Evolutionary conservation across 2,113 vertebrate genomes (phyloP).

Genomic region (Vidua chalybeata): DNA sequence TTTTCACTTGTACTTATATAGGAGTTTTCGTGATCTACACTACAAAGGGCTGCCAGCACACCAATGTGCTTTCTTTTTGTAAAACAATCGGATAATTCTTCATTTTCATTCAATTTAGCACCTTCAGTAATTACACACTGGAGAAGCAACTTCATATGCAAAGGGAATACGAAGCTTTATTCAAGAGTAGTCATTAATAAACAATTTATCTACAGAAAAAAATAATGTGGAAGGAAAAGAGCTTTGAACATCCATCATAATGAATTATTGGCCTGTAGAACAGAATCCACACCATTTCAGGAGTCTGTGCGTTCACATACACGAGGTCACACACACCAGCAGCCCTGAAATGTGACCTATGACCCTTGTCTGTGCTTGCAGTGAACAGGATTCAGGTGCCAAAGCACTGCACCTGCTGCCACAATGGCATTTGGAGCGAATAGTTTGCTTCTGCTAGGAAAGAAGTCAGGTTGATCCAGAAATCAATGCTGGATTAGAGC

Average conservation of each 20-base stretch:
- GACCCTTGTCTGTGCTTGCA: neutral
- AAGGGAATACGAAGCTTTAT: neutral
- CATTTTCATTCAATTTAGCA: neutral
- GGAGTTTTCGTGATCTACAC: neutral
- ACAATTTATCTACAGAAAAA: neutral
- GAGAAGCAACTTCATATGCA: neutral
- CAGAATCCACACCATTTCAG: neutral
- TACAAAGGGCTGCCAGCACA: neutral
- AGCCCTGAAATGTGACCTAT: neutral
- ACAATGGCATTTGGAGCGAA: neutral
- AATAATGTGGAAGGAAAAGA: neutral
- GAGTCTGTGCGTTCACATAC: neutral
- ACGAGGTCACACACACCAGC: accelerated
- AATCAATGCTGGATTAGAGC: neutral
- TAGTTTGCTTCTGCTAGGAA: neutral
- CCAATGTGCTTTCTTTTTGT: neutral
- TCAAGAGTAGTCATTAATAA: neutral
- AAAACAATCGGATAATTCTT: neutral
- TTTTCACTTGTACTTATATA: neutral
- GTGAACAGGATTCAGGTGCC: neutral
- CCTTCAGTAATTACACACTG: neutral
- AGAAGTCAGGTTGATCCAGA: neutral
- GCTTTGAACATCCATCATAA: neutral
- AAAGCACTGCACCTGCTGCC: neutral
- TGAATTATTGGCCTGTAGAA: neutral